Evolutionary conservation across 2,113 vertebrate species (phyloP), one percentile per base, ranked within the genome.

Genomic region (Oryzias javanicus): DNA sequence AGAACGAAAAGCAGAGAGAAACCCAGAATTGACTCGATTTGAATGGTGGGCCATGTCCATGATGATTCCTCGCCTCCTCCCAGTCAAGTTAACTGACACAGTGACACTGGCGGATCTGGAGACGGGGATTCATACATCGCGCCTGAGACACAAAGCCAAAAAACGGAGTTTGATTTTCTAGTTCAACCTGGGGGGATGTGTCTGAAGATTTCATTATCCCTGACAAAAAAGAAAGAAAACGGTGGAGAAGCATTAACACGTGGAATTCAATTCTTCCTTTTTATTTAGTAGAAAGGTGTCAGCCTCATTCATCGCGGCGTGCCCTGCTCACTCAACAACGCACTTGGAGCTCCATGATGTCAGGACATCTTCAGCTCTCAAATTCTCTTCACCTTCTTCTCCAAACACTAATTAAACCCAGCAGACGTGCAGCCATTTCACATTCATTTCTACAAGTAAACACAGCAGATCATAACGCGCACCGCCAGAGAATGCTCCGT

Each of bases 391-490:
- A 54, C 62, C 42, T 77, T 77, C 54, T 47, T 83, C 77, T 60
- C 22, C 70, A 73, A 76, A 78, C 70, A 91, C 92, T 93, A 93
- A 95, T 93, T 91, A 90, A 88, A 88, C 88, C 91, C 92, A 94
- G 95, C 94, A 35, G 8, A 2, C 2, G 6, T 35, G 6, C 29
- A 35, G 29, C 29, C 10, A 10, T 35, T 29, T 29, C 27, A 29
- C 27, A 29, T 29, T 8, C 27, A 29, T 29, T 29, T 29, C 6
- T 7, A 6, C 7, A 29, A 29, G 27, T 29, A 29, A 12, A 10
- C 10, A 10, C 35, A 12, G 35, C 35, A 35, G 35, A 35, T 35
- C 3, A 35, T 35, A 13, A 35, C 7, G 35, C 8, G 25, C 4
- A 27, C 25, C 25, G 25, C 5, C 6, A 27, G 6, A 5, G 6